phyloP scores from a whole-genome alignment of 2,888 invertebrate genomes.

The Drosophila phalerata region DNA sequence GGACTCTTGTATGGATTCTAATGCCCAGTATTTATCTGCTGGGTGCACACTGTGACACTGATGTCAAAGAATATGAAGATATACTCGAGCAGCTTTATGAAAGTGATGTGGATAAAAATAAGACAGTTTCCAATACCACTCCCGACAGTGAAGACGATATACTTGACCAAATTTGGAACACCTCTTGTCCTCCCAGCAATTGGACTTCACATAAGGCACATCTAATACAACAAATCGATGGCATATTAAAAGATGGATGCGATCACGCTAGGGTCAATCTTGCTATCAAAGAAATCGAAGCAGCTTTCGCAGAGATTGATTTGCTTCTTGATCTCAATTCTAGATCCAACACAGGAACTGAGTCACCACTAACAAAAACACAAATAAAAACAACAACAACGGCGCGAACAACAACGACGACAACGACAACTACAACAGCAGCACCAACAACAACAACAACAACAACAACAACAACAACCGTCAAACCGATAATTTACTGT shows the following conservation, averaged over 20 bases:
- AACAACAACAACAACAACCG: conserved; percentile 24
- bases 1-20: background rate
- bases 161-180: background rate
- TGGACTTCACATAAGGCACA: background rate
- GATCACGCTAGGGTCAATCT: background rate
- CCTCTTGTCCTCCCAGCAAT: background rate
- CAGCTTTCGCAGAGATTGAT: background rate
- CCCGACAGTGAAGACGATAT: background rate
- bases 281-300: background rate
- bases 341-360: background rate
- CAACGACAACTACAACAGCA: background rate
- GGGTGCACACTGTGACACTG: background rate
- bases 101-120: no score
- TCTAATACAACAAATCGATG: background rate
- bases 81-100: background rate
- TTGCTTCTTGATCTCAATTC: no score
- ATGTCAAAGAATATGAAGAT: background rate
- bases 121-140: no score
- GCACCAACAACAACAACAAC: background rate
- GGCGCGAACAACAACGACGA: background rate
- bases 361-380: background rate
- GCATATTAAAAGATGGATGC: background rate
- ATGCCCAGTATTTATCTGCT: background rate
- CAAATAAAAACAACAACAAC: background rate
- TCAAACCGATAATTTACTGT: conserved; percentile 2